Evolutionary conservation across 2,888 invertebrate genomes (phyloP).

Genomic region (Lithophane ornitopus): DNA sequence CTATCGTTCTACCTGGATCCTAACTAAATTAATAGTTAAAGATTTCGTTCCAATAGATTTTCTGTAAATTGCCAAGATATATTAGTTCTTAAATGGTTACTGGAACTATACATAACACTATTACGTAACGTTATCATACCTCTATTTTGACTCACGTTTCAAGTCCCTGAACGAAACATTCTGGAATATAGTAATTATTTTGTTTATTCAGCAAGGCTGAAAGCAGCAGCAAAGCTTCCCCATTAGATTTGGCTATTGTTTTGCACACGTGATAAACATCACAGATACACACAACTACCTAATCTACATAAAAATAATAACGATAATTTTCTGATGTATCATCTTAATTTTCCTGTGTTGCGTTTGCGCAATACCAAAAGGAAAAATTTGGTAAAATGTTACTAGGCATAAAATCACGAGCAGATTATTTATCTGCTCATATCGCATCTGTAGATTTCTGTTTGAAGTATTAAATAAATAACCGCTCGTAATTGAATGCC

Average conservation of each 20-base stretch:
- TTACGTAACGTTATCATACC: too few species aligned
- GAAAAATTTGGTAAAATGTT: slow-evolving; percentile 24
- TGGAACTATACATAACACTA: too few species aligned
- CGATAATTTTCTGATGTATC: slow-evolving; percentile 17
- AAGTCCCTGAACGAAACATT: not conserved
- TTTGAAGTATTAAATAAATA: too few species aligned
- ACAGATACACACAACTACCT: not conserved
- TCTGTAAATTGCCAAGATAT: too few species aligned
- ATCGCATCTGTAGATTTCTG: too few species aligned
- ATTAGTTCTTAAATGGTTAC: too few species aligned
- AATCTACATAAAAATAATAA: slow-evolving; percentile 20
- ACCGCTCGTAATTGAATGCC: slow-evolving; percentile 29
- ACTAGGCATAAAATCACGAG: slow-evolving; percentile 28
- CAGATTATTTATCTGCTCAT: slow-evolving; percentile 20
- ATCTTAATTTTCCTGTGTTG: slow-evolving; percentile 31
- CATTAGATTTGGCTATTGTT: not conserved
- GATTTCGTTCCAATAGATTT: too few species aligned
- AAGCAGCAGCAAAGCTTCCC: not conserved
- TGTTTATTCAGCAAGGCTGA: not conserved
- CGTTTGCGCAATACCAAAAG: slow-evolving; percentile 5
- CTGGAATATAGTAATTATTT: not conserved
- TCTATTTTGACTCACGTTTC: too few species aligned
- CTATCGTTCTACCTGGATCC: too few species aligned
- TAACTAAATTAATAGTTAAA: too few species aligned
- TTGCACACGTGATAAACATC: not conserved